Base-by-base conservation (phyloP, 2,797 vertebrate genomes). In the Sarcoramphus papa region DNA sequence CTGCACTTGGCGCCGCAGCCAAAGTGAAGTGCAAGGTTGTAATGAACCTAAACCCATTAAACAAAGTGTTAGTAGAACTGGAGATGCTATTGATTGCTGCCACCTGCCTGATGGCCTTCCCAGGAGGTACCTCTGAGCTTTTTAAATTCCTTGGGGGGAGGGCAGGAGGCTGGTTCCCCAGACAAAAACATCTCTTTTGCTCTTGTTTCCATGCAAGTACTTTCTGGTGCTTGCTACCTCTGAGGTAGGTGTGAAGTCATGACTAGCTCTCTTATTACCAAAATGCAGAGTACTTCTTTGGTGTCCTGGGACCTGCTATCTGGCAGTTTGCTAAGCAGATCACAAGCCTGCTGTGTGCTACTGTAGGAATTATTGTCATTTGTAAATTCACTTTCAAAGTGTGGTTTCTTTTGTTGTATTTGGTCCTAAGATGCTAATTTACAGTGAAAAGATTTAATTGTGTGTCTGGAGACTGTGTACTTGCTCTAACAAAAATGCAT, bases 141-240 rank as follows among this genome's bases (percentile, higher is more conserved):
- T 41, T 83, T 37, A 35, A 88, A 63, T 47, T 53, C 50, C 35
- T 27, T 62, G 24, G 11, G 10, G 10, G 14, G 59, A 76, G 6
- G 4, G 13, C 0, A 27, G 6, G 1, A 6, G 4, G 1, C 2
- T 85, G 12, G 5, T 50, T 1, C 2, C 3, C 1, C 6, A 23
- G 33, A 10, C 1, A 14, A 9, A 35, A 35, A 13, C 0, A 2
- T 4, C 2, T 75, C 15, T 78, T 37, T 10, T 33, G 23, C 4
- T 59, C 4, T 35, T 37, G 5, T 31, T 1, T 6, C 4, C 2
- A 2, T 8, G 4, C 6, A 12, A 17, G 4, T 37, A 2, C 3
- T 50, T 69, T 8, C 2, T 81, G 8, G 15, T 75, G 8, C 2
- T 31, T 48, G 3, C 5, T 21, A 6, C 3, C 3, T 59, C 10